Evolutionary conservation across 1,140 invertebrate species (phyloP).

Genomic region (Drosophila tristis): DNA sequence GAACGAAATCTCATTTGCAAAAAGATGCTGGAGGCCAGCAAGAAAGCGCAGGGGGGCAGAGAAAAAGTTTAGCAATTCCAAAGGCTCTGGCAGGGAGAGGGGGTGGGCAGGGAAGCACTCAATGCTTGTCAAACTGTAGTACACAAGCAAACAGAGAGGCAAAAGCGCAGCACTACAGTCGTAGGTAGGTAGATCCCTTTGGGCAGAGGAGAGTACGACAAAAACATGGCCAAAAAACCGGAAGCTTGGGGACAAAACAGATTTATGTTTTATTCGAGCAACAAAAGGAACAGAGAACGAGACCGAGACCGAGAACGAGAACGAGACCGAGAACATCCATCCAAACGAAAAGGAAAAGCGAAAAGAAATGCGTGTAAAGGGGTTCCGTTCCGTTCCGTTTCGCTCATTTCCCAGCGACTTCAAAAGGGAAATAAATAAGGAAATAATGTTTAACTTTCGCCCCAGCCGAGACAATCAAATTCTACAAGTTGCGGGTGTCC

Average conservation of each 20-base stretch:
- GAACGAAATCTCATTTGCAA: conserved; percentile 77
- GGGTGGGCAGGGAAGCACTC: background rate
- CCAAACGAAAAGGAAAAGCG: conserved; percentile 24
- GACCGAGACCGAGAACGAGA: background rate
- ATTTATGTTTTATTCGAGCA: conserved; percentile 62
- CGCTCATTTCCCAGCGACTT: conserved; percentile 1
- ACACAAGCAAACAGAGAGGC: conserved; percentile 29
- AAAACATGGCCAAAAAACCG: conserved; percentile 28
- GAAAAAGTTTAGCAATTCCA: conserved; percentile 51
- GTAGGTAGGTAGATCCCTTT: conserved; percentile 13
- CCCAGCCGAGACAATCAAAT: conserved; percentile 53
- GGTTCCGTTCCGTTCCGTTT: conserved; percentile 22
- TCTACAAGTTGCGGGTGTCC: conserved; percentile 41
- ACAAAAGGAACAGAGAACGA: conserved; percentile 17
- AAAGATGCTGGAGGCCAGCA: conserved; percentile 20
- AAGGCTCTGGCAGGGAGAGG: background rate
- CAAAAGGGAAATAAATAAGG: conserved; percentile 72
- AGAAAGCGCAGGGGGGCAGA: background rate
- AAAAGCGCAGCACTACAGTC: conserved; percentile 1
- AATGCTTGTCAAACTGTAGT: conserved; percentile 66
- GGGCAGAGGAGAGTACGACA: background rate
- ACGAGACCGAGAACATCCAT: too few relatives aligned
- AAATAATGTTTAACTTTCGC: conserved; percentile 72
- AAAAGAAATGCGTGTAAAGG: conserved; percentile 47
- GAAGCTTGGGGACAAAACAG: conserved; percentile 61